Conservation (phyloP, 2,888 invertebrate genomes). For the Malthinus flaveolus region DNA sequence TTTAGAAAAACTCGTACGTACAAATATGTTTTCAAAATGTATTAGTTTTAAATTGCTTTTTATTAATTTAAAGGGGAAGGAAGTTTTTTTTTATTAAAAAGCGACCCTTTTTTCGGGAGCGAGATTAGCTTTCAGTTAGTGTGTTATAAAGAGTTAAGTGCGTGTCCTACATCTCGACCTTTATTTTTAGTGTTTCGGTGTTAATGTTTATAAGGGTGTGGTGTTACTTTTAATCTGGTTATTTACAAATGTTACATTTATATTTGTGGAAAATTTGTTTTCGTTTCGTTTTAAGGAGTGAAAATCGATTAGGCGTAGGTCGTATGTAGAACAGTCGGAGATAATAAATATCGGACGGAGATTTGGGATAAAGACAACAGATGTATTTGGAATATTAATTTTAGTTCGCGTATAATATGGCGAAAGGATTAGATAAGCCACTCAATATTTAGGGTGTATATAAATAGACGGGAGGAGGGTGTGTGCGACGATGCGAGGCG, state of each 20-base stretch:
- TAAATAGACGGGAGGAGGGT: neutral
- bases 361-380: conserved; percentile 23
- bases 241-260: too few relatives aligned
- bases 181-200: neutral
- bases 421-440: conserved; percentile 17
- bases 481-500: conserved; percentile 9
- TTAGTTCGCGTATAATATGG: conserved; percentile 16
- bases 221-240: neutral
- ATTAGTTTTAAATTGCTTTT: neutral
- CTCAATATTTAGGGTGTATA: conserved; percentile 16
- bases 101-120: neutral
- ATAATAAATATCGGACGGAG: conserved; percentile 6
- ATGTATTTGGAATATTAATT: conserved; percentile 25
- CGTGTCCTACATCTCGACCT: conserved; percentile 5
- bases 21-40: conserved; percentile 3
- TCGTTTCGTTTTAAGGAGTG: too few relatives aligned
- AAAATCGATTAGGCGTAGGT: too few relatives aligned
- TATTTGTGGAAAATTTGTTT: too few relatives aligned
- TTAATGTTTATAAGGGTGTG: conserved; percentile 3
- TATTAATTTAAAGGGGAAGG: neutral
- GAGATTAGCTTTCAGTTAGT: neutral
- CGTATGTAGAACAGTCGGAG: too few relatives aligned
- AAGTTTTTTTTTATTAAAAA: neutral
- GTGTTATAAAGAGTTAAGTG: conserved; percentile 1
- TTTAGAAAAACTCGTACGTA: conserved; percentile 4